phyloP scores from a whole-genome alignment of 2,888 invertebrate genomes.

The Zelleria hepariella region DNA sequence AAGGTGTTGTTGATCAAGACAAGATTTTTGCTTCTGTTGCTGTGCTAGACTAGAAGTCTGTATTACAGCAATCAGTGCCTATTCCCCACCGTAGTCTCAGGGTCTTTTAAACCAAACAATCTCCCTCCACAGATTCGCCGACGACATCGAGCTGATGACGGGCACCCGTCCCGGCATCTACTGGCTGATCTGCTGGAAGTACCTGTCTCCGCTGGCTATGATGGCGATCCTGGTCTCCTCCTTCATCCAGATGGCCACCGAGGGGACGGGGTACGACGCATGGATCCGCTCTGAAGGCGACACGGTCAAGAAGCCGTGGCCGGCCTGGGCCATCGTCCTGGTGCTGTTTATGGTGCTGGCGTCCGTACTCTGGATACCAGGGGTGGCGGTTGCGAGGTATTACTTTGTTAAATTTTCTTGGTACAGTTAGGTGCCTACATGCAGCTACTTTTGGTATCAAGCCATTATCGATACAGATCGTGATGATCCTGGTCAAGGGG shows the following conservation, averaged over 20 bases:
- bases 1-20: too few species aligned
- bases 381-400: constrained; percentile 84
- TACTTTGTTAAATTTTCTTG: not conserved
- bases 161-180: constrained; percentile 89
- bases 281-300: constrained; percentile 83
- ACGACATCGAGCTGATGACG: constrained; percentile 96
- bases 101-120: not conserved
- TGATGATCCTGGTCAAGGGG: too few species aligned
- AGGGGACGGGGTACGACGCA: constrained; percentile 88
- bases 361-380: constrained; percentile 91
- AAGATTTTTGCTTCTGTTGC: too few species aligned
- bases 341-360: constrained; percentile 82
- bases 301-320: constrained; percentile 87
- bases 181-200: constrained; percentile 97
- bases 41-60: too few species aligned
- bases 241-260: constrained; percentile 82
- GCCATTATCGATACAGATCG: too few species aligned
- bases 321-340: constrained; percentile 84
- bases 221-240: constrained; percentile 87
- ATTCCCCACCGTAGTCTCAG: too few species aligned
- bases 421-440: too few species aligned
- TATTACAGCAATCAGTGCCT: too few species aligned
- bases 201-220: constrained; percentile 92
- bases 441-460: too few species aligned
- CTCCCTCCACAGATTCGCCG: constrained; percentile 79